These are phyloP conservation scores for Manduca sexta DNA, from an alignment of 1,140 invertebrate genomes.

Conservation along the genomic window DNA sequence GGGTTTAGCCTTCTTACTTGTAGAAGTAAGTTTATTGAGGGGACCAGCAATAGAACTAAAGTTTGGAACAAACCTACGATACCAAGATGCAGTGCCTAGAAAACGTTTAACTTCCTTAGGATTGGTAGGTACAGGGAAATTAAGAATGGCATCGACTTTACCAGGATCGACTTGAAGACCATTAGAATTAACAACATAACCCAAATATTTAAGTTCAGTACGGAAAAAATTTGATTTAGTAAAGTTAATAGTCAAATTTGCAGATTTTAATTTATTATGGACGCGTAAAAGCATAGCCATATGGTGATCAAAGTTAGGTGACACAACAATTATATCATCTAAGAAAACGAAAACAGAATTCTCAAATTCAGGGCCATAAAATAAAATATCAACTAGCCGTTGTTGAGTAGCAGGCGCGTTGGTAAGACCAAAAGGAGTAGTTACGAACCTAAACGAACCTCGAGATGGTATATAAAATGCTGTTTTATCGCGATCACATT, in stretches of 20 bases:
- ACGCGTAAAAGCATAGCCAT: constrained; percentile 28
- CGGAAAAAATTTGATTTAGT: constrained; percentile 25
- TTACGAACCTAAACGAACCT: background rate
- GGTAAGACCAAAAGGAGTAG: constrained; percentile 1
- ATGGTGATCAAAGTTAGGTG: constrained; percentile 49
- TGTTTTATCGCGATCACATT: constrained; percentile 23
- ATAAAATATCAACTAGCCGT: constrained; percentile 11
- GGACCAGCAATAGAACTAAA: constrained; percentile 17
- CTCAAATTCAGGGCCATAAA: constrained; percentile 21
- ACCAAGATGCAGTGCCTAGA: no score
- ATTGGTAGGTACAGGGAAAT: no score
- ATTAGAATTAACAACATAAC: constrained; percentile 33
- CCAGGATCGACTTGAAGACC: constrained; percentile 53
- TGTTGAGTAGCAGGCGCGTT: constrained; percentile 18
- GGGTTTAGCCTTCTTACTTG: constrained; percentile 22
- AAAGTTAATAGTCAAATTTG: constrained; percentile 34
- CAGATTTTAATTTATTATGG: constrained; percentile 26
- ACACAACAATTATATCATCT: constrained; percentile 67
- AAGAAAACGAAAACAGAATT: constrained; percentile 37
- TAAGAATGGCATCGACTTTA: constrained; percentile 52
- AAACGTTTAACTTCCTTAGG: no score
- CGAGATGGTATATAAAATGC: constrained; percentile 25
- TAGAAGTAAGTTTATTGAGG: constrained; percentile 29
- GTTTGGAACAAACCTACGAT: constrained; percentile 48
- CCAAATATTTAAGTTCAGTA: constrained; percentile 32